Base-by-base conservation (phyloP, 30 jellyfish, hydroid and myxozoan species). In the Aurelia sp. region DNA sequence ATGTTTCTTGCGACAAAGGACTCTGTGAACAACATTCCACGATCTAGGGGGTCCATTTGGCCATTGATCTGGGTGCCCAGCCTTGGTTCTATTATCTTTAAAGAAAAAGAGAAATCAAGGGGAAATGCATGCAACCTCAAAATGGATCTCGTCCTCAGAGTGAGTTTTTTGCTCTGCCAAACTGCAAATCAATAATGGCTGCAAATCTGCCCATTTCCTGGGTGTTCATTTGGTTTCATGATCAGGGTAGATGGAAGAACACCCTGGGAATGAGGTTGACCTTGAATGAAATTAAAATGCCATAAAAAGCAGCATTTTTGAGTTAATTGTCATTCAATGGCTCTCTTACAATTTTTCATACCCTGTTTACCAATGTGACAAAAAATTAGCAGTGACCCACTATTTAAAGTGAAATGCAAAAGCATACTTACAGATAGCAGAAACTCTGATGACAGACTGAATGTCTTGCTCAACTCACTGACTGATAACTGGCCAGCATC, bases 401-500 rank as follows among this genome's bases (percentile, higher is more conserved):
- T 16, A 4, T 44, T 44, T 7, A 5, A 44, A 44, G 55, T 44
- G 2, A 16, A 44, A 44, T 8, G 55, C 55, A 44, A 44, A 44
- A 44, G 55, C 15, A 44, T 44, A 62, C 99, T 51, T 84, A 94
- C 99, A 0, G 97, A 64, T 15, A 89, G 40, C 1, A 94, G 87
- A 74, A 94, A 94, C 19, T 94, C 99, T 57, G 96, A 50, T 1
- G 99, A 86, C 67, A 94, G 70, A 79, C 85, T 89, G 80, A 94
- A 94, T 17, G 99, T 88, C 57, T 89, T 94, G 88, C 98, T 96
- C 18, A 89, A 70, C 16, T 94, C 99, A 55, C 90, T 97, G 41
- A 94, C 87, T n/a, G 97, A 72, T 48, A 89, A 85, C 63, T 94
- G 99, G 5, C 99, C 99, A 27, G 97, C 92, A 57, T 88, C 99